Evolutionary conservation across 2,888 invertebrate genomes (phyloP), one percentile per base, ranked within the genome.

Genomic region (Epsilonema sp.): DNA sequence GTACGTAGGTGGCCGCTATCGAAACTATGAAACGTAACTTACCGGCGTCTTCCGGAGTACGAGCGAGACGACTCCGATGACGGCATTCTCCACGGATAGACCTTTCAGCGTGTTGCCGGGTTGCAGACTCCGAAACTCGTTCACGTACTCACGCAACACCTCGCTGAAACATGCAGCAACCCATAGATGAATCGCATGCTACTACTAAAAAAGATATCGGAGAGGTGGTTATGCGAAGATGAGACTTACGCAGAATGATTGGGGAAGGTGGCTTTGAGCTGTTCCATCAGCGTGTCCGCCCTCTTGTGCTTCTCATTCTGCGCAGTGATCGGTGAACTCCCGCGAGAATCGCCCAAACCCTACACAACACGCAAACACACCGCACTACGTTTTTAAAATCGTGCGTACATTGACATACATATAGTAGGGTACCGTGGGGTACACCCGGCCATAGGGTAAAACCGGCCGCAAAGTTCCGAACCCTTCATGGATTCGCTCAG

Each of bases 251-350:
- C 19, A 20, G 23, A 38, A 3, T 38, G 37, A 45, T 22, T n/a
- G 22, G 48, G 44, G 38, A 45, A 49, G 25, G 25, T 37, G 42
- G 24, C 26, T 1, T 38, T 24, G 37, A 49, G 39, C 19, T 25
- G 37, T 3, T 49, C 49, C 37, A 42, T 25, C 22, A 49, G 31
- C 36, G 42, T 16, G 19, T 49, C 49, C 16, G 42, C 20, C n/a
- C 38, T 26, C 19, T 38, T 36, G 5, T n/a, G n/a, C n/a, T 45
- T 26, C 20, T 41, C 41, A 21, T 45, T 41, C 19, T n/a, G 40
- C 22, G 38, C 26, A 20, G 38, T 39, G 13, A 43, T 23, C 3
- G 44, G 44, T 5, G 31, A 31, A 31, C 37, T 21, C 42, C 8
- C 37, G 36, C 37, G 31, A 31, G 31, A 31, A 41, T 41, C 22